These are phyloP conservation scores for Stomorhina lunata DNA, from an alignment of 2,888 invertebrate genomes.

Conservation along the genomic window DNA sequence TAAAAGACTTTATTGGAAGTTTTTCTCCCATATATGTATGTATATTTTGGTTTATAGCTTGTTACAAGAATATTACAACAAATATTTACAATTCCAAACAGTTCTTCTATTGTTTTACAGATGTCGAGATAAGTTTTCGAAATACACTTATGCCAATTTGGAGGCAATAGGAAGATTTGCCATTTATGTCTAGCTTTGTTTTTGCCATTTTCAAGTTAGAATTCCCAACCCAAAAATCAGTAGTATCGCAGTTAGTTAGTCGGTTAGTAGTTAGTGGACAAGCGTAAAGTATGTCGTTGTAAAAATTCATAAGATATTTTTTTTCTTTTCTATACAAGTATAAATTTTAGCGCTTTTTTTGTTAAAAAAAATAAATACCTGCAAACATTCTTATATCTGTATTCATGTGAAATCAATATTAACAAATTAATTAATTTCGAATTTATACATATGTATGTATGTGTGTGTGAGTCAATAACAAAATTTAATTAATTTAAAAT, in stretches of 20 bases:
- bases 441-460: neutral
- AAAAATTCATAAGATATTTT: neutral
- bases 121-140: no score
- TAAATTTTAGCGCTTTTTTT: neutral
- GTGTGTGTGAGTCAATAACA: neutral
- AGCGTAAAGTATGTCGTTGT: constrained; percentile 14
- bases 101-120: no score
- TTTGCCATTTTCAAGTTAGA: constrained; percentile 7
- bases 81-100: no score
- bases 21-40: no score
- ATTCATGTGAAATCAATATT: constrained; percentile 8
- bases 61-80: no score
- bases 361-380: neutral
- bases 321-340: neutral
- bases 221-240: constrained; percentile 12
- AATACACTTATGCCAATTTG: no score
- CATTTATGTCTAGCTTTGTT: constrained; percentile 31
- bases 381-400: neutral
- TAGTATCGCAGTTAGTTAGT: constrained; percentile 1
- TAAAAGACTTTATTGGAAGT: no score
- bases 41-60: no score
- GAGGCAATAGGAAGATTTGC: no score
- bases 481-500: constrained; percentile 37
- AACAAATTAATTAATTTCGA: constrained; percentile 20
- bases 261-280: no score